Conservation (phyloP, 2,797 vertebrate species). For the Pterois miles region DNA sequence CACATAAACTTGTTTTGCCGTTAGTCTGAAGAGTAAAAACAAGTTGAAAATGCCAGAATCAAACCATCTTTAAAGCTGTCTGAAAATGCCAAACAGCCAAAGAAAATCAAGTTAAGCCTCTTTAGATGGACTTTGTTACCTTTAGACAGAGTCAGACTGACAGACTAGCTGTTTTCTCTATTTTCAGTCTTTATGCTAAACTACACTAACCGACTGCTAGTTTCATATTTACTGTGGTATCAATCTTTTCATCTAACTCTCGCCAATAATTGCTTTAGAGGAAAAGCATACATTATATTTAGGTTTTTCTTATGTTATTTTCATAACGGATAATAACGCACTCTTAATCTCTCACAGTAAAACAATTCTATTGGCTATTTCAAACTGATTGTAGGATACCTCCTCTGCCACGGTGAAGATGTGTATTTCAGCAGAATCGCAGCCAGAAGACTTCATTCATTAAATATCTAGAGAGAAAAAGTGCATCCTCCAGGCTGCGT, state of each 20-base stretch:
- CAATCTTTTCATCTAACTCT: neutral
- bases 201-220: too few relatives aligned
- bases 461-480: conserved; percentile 18
- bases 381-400: neutral
- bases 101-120: too few relatives aligned
- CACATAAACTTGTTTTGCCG: too few relatives aligned
- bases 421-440: conserved; percentile 16
- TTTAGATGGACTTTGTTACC: too few relatives aligned
- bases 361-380: neutral
- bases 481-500: conserved; percentile 32
- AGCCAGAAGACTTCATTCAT: conserved; percentile 51
- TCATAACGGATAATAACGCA: neutral
- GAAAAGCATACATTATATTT: neutral
- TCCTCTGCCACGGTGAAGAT: neutral
- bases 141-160: too few relatives aligned
- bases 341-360: neutral
- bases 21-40: too few relatives aligned
- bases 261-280: neutral
- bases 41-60: too few relatives aligned
- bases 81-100: too few relatives aligned
- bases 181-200: too few relatives aligned
- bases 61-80: too few relatives aligned
- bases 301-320: neutral
- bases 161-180: too few relatives aligned
- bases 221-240: neutral